Base-by-base conservation (phyloP, 2,113 vertebrate genomes). In the Halichoerus grypus region DNA sequence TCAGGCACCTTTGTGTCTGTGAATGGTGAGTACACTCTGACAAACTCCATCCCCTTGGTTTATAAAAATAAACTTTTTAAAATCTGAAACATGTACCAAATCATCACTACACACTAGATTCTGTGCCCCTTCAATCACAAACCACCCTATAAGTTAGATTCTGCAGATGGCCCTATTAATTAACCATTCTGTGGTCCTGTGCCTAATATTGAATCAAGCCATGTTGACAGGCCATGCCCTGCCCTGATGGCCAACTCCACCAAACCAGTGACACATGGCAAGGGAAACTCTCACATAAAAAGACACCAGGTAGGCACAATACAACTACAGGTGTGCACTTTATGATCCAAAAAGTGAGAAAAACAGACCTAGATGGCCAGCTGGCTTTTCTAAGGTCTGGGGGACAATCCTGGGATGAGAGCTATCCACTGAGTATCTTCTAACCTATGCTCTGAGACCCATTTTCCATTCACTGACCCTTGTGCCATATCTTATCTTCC, bases 1-100 rank as follows among this genome's bases (percentile, higher is more conserved):
- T 0, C 24, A 14, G 95, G 95, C 81, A 97, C 96, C 0, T 26
- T 10, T 5, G 80, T 96, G 4, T 71, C 46, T 7, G 94, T 96
- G 42, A 84, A 19, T 13, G 94, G 89, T 92, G 81, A 92, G 83
- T 88, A 69, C 4, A 14, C 36, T 26, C 15, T 79, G 31, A 67
- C 2, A 15, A 42, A 57, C 26, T 79, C 69, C 31, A 10, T 11
- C n/a, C 24, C 12, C 4, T 28, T 11, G 0, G 55, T 59, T 15
- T 87, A 13, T 82, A 51, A 71, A 85, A 16, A 55, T 82, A 51
- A 26, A 7, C 51, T 31, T 33, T 87, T 53, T 4, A 46, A 81
- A 72, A 55, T n/a, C 51, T 33, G 28, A 8, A 14, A 49, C 18
- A 26, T 33, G 19, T 49, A 80, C 31, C 51, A 80, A 79, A 80